Evolutionary conservation across 2,113 vertebrate species (phyloP).

Genomic region (Melanerpes formicivorus): DNA sequence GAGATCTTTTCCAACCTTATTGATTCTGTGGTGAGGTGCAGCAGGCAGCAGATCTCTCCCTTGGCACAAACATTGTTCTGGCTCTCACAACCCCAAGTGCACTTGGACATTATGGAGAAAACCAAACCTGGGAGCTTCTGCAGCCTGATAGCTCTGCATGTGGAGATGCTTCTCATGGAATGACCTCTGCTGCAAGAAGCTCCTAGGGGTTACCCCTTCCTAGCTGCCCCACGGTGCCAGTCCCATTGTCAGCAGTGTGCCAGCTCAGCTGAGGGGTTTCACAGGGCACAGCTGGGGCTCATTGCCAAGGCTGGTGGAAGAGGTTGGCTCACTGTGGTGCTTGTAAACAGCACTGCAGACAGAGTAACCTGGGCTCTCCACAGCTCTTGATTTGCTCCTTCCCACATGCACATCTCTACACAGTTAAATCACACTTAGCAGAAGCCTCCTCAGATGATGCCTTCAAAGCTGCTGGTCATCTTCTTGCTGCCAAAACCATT

Average conservation of each 20-base stretch:
- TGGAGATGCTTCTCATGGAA: not conserved
- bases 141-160: not conserved
- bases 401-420: not conserved
- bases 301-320: not conserved
- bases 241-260: not conserved
- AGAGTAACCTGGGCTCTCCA: not conserved
- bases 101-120: not conserved
- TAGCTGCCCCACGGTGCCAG: not conserved
- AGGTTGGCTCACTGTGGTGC: not conserved
- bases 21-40: not conserved
- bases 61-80: not conserved
- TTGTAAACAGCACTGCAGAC: not conserved
- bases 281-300: not conserved
- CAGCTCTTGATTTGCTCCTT: not conserved
- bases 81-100: not conserved
- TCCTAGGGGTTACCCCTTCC: not conserved
- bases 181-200: not conserved
- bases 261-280: not conserved
- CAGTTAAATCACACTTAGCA: not conserved
- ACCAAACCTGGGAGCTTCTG: not conserved
- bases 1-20: no score
- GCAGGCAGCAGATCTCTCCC: not conserved
- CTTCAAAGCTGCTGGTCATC: not conserved
- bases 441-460: not conserved
- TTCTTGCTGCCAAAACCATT: not conserved